Evolutionary conservation across 1,140 invertebrate genomes (phyloP).

Genomic region (silkworm (Bombyx mori)): DNA sequence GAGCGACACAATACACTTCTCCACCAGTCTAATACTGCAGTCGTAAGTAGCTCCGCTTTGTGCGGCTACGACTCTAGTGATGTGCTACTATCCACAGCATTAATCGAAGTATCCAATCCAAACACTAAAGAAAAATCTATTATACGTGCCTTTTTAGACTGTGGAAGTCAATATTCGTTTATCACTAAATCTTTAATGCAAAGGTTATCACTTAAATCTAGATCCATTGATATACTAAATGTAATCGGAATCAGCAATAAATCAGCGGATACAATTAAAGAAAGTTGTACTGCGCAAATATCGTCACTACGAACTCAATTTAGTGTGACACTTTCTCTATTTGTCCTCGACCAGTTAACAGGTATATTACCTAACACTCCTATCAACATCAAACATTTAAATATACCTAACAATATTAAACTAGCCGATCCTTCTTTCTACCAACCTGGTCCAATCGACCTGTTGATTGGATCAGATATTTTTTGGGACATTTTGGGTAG

Average conservation of each 20-base stretch:
- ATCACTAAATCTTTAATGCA: conserved; percentile 18
- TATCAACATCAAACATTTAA: not conserved
- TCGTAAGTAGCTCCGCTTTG: not conserved
- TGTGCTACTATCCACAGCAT: conserved; percentile 22
- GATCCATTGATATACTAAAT: conserved; percentile 8
- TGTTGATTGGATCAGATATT: conserved; percentile 35
- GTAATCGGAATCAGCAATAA: conserved; percentile 14
- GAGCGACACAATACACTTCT: conserved; percentile 16
- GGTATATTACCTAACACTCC: not conserved
- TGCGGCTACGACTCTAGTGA: conserved; percentile 9
- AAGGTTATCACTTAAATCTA: conserved; percentile 8
- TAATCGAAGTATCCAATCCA: conserved; percentile 23
- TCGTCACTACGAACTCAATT: not conserved
- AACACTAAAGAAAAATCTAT: conserved; percentile 8
- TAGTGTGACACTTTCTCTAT: not conserved
- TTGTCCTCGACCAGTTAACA: not conserved
- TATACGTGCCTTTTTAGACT: conserved; percentile 20
- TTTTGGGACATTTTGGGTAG: conserved; percentile 33
- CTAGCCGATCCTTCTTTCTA: conserved; percentile 40
- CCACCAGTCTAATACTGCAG: conserved; percentile 1
- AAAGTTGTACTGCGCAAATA: not conserved
- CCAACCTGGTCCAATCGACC: conserved; percentile 28
- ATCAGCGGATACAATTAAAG: not conserved
- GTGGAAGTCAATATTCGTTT: conserved; percentile 25
- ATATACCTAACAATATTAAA: not conserved